Conservation (phyloP, 2,888 invertebrate species). For the Temnothorax rugatulus region DNA sequence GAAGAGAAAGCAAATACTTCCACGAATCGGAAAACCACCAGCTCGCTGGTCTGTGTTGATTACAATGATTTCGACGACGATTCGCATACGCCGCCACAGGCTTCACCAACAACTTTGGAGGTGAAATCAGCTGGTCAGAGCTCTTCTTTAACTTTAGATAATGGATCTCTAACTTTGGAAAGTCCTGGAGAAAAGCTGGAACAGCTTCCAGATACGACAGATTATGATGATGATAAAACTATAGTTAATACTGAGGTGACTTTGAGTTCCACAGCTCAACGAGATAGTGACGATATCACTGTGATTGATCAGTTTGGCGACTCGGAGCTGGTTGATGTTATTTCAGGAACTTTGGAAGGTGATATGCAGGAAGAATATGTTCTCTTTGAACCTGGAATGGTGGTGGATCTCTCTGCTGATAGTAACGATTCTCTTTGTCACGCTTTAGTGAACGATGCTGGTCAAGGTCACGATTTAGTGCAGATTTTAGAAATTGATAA, state of each 20-base stretch:
- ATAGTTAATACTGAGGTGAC: conserved; percentile 88
- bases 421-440: conserved; percentile 87
- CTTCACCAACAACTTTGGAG: conserved; percentile 85
- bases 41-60: conserved; percentile 88
- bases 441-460: conserved; percentile 84
- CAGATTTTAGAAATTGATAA: conserved; percentile 85
- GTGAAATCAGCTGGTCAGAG: conserved; percentile 59
- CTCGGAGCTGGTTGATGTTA: conserved; percentile 88
- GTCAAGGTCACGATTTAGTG: conserved; percentile 83
- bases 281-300: conserved; percentile 88
- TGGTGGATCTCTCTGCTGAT: conserved; percentile 88
- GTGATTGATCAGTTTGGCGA: conserved; percentile 88
- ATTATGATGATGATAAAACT: conserved; percentile 88
- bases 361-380: conserved; percentile 89
- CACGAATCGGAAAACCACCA: conserved; percentile 84
- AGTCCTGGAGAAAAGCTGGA: conserved; percentile 87
- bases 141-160: conserved; percentile 70
- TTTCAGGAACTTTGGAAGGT: conserved; percentile 89
- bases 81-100: conserved; percentile 88
- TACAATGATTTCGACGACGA: conserved; percentile 89
- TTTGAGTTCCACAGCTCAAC: conserved; percentile 88
- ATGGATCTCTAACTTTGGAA: conserved; percentile 76
- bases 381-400: conserved; percentile 89
- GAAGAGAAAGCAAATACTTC: conserved; percentile 86
- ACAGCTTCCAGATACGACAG: conserved; percentile 87